Percentiles rank a stretch among this genome's conserved stretches.
These are phyloP conservation scores for Lipophrys pholis DNA, from an alignment of 2,113 vertebrate genomes.

Conservation along the genomic window DNA sequence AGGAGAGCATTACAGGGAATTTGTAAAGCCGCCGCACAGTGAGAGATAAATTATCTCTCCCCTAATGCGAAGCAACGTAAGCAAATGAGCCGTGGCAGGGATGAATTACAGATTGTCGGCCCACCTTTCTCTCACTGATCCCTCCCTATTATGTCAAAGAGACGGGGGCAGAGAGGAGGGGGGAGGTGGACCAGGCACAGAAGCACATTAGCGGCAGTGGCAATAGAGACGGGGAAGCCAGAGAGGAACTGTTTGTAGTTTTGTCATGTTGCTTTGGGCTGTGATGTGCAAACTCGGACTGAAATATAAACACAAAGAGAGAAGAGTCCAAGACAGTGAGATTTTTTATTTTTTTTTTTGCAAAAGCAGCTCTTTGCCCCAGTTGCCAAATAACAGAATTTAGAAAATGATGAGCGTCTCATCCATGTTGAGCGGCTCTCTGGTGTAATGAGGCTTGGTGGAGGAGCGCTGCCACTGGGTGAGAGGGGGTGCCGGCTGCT, in stretches of 20 bases:
- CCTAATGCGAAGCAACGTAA: conserved; percentile 85
- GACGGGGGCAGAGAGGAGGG: conserved; percentile 38
- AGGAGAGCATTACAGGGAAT: conserved; percentile 77
- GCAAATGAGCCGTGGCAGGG: conserved; percentile 86
- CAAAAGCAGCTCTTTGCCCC: conserved; percentile 48
- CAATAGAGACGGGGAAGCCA: conserved; percentile 10
- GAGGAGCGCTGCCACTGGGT: conserved; percentile 61
- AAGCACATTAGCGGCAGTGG: conserved; percentile 41
- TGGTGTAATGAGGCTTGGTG: conserved; percentile 71
- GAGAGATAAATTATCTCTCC: conserved; percentile 85
- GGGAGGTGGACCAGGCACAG: conserved; percentile 10
- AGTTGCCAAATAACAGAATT: conserved; percentile 62
- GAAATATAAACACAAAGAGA: conserved; percentile 51
- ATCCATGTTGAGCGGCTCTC: conserved; percentile 58
- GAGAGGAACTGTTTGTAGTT: conserved; percentile 16
- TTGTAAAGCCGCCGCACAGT: conserved; percentile 71
- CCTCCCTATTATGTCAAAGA: conserved; percentile 83
- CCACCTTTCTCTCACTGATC: conserved; percentile 78
- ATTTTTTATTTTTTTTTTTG: conserved; percentile 8
- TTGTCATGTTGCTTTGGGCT: conserved; percentile 15
- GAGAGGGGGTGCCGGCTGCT: conserved; percentile 32
- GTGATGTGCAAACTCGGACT: conserved; percentile 2
- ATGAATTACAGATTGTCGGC: conserved; percentile 85
- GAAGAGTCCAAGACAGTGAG: conserved; percentile 31
- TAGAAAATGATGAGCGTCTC: conserved; percentile 59